phyloP scores from a whole-genome alignment of 2,888 invertebrate species.

The Lacanobia wlatinum region DNA sequence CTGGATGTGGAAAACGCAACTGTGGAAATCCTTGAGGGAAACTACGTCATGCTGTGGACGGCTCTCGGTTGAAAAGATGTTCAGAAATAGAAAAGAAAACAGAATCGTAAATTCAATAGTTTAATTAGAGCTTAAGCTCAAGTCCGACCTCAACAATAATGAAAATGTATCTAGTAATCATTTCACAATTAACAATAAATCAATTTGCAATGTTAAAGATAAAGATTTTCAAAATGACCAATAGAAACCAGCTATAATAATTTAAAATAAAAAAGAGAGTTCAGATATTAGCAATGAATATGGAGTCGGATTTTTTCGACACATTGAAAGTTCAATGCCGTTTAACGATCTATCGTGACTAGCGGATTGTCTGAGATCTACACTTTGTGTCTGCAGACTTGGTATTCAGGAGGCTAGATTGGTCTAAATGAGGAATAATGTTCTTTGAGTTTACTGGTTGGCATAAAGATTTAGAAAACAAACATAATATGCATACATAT shows the following conservation, averaged over 20 bases:
- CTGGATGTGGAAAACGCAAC: background rate
- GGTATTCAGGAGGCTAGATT: constrained; percentile 33
- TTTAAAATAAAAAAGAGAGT: constrained; percentile 51
- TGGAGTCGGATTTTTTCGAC: constrained; percentile 56
- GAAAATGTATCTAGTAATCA: constrained; percentile 6
- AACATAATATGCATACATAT: background rate
- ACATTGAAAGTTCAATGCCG: constrained; percentile 76
- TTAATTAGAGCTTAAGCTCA: background rate
- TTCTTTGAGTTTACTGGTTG: background rate
- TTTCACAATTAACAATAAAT: constrained; percentile 22
- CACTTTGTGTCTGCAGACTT: constrained; percentile 27
- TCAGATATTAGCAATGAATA: constrained; percentile 45
- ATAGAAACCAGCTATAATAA: constrained; percentile 19
- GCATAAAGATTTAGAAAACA: background rate
- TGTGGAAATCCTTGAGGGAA: background rate
- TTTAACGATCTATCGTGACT: constrained; percentile 68
- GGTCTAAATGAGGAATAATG: constrained; percentile 42
- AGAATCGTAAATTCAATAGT: background rate
- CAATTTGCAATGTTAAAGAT: background rate
- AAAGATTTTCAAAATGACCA: constrained; percentile 38
- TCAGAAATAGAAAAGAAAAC: background rate
- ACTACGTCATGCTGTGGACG: no score
- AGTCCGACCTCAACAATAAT: background rate
- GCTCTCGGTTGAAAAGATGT: background rate
- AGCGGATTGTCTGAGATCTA: constrained; percentile 59